Percentiles rank a stretch among this genome's conserved stretches.
phyloP scores from a whole-genome alignment of 2,888 invertebrate genomes.

The Pseudanteris insignis region DNA sequence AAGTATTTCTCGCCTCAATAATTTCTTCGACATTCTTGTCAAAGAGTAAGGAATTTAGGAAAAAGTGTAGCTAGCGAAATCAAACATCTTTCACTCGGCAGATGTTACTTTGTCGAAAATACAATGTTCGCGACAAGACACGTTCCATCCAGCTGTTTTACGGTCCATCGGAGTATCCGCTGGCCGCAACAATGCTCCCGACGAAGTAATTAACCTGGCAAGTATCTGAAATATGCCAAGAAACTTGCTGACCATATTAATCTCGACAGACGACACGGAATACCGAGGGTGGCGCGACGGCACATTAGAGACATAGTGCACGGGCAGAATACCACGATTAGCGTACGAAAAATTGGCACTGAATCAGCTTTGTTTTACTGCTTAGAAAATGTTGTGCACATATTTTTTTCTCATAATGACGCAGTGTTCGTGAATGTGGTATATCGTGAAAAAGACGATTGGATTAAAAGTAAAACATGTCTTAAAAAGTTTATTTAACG shows the following conservation, averaged over 20 bases:
- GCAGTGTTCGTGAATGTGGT: too few relatives aligned
- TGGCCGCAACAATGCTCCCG: constrained; percentile 54
- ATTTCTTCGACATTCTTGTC: constrained; percentile 22
- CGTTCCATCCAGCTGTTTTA: constrained; percentile 23
- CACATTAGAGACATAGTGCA: too few relatives aligned
- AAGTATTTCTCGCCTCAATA: constrained; percentile 16
- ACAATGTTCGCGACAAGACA: constrained; percentile 36
- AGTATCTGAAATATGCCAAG: constrained; percentile 62
- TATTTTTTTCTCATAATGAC: too few relatives aligned
- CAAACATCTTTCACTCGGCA: neutral
- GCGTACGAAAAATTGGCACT: too few relatives aligned
- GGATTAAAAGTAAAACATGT: too few relatives aligned
- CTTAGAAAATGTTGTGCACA: too few relatives aligned
- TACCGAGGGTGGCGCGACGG: too few relatives aligned
- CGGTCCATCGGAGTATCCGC: constrained; percentile 28
- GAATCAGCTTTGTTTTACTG: too few relatives aligned
- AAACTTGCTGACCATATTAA: constrained; percentile 62
- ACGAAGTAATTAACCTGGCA: constrained; percentile 60
- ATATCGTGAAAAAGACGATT: too few relatives aligned
- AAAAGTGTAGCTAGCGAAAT: neutral
- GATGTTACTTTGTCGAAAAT: constrained; percentile 25
- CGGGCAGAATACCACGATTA: too few relatives aligned
- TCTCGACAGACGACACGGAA: constrained; percentile 53
- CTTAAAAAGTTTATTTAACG: too few relatives aligned
- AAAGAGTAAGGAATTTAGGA: neutral